Evolutionary conservation across 2,113 vertebrate genomes (phyloP).

Genomic region (Oreotrochilus melanogaster): DNA sequence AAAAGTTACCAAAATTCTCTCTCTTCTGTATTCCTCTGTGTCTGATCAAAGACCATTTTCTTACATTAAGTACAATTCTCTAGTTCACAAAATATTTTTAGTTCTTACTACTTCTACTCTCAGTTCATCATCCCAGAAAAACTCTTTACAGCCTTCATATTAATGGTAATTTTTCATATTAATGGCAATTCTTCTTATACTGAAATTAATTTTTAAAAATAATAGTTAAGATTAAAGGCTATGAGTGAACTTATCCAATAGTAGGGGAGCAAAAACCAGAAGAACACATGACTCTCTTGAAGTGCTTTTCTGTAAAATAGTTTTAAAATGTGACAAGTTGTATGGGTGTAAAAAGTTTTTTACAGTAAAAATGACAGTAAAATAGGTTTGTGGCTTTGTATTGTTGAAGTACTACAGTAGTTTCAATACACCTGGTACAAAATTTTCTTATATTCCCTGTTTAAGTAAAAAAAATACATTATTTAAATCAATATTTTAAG

Average conservation of each 20-base stretch:
- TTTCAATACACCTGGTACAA: neutral
- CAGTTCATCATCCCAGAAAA: neutral
- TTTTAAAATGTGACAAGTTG: neutral
- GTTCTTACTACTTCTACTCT: neutral
- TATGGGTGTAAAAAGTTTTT: neutral
- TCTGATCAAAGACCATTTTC: neutral
- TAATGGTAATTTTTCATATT: neutral
- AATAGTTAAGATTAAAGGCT: neutral
- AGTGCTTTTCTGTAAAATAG: conserved; percentile 4
- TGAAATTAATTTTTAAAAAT: neutral
- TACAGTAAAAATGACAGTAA: neutral
- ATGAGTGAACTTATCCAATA: conserved; percentile 8
- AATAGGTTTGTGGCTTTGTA: conserved; percentile 3
- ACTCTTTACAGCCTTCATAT: neutral
- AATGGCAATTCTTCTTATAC: neutral
- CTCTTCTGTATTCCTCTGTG: conserved; percentile 3
- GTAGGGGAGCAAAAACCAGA: conserved; percentile 15
- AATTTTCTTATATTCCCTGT: neutral
- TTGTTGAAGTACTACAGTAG: neutral
- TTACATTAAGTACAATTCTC: conserved; percentile 3
- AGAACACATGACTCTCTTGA: conserved; percentile 41
- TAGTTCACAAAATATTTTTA: neutral
- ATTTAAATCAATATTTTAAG: neutral
- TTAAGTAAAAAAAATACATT: neutral
- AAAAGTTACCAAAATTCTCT: neutral